Evolutionary conservation across 2,113 vertebrate genomes (phyloP), one percentile per base, ranked within the genome.

Genomic region (Oenanthe melanoleuca): DNA sequence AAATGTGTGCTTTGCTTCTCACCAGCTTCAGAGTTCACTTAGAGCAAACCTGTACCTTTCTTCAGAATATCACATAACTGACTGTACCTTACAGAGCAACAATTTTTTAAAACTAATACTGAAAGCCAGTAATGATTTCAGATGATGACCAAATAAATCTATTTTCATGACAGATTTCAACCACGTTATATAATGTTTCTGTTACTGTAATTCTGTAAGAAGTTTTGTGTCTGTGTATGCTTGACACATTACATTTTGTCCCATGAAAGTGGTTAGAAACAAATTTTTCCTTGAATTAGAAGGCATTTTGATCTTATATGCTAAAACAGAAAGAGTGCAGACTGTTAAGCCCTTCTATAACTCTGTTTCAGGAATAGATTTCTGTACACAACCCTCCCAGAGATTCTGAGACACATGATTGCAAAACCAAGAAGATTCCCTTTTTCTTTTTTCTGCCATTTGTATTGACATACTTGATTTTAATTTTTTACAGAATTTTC

Each of bases 161-260:
- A 19, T 77, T 40, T 77, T 79, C 10, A 38, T 75, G 2, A 49
- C 49, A 42, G 24, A 59, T 52, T 86, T 86, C 52, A 66, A 49
- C 8, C 14, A 69, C 44, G 11, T 11, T 73, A 31, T 53, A 8
- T 80, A 37, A 40, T 75, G 26, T 61, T 82, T 83, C n/a, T 86
- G 22, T 79, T 93, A 13, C 40, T 90, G n/a, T 56, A 90, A 45
- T 73, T 80, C 34, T 77, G 2, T 75, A 31, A 70, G 33, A 92
- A 40, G 9, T 45, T 84, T 67, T 67, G 10, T 71, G 23, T 56
- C 17, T 65, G 4, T 67, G 14, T 53, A 22, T 82, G 9, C 81
- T 82, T 89, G 57, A 60, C 34, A 77, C 17, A 34, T 80, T 92
- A 25, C 9, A 63, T 57, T 90, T 91, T 93, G 42, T 95, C 61